These are phyloP conservation scores for Archaeoteleia sp. DNA, from an alignment of 2,888 invertebrate species.

Conservation along the genomic window DNA sequence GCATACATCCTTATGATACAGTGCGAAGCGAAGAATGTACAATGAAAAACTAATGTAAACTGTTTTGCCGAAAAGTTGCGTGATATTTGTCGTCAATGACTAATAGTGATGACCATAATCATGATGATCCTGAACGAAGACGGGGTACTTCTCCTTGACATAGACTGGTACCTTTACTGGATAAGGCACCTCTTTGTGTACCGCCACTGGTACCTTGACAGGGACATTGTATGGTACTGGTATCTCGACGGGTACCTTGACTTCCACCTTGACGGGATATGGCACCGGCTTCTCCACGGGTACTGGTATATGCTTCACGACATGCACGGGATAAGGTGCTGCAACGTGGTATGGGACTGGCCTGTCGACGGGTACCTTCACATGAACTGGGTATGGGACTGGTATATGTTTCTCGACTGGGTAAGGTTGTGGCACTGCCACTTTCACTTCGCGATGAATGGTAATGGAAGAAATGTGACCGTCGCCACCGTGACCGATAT, in stretches of 20 bases:
- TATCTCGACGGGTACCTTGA: conserved; percentile 65
- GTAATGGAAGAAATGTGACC: conserved; percentile 67
- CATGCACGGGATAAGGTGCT: conserved; percentile 62
- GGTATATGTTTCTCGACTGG: conserved; percentile 66
- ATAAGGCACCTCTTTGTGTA: conserved; percentile 59
- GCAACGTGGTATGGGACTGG: conserved; percentile 63
- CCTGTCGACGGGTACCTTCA: conserved; percentile 66
- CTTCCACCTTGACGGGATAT: conserved; percentile 63
- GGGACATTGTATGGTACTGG: conserved; percentile 65
- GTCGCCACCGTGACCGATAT: conserved; percentile 61
- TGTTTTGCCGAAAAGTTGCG: background rate
- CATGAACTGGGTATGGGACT: conserved; percentile 65
- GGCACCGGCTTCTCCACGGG: conserved; percentile 65
- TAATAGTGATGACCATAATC: conserved; percentile 12
- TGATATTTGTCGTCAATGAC: too few species aligned
- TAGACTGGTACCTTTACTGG: conserved; percentile 41
- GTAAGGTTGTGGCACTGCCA: conserved; percentile 68
- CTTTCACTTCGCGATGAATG: conserved; percentile 67
- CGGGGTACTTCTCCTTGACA: conserved; percentile 38
- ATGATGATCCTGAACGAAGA: conserved; percentile 11
- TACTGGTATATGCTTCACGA: conserved; percentile 61
- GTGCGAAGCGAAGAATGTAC: too few species aligned
- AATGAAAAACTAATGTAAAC: background rate
- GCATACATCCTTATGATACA: too few species aligned
- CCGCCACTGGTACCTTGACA: conserved; percentile 59